Evolutionary conservation across 2,113 vertebrate genomes (phyloP), one percentile per base, ranked within the genome.

Genomic region (Campylomormyrus tamandua): DNA sequence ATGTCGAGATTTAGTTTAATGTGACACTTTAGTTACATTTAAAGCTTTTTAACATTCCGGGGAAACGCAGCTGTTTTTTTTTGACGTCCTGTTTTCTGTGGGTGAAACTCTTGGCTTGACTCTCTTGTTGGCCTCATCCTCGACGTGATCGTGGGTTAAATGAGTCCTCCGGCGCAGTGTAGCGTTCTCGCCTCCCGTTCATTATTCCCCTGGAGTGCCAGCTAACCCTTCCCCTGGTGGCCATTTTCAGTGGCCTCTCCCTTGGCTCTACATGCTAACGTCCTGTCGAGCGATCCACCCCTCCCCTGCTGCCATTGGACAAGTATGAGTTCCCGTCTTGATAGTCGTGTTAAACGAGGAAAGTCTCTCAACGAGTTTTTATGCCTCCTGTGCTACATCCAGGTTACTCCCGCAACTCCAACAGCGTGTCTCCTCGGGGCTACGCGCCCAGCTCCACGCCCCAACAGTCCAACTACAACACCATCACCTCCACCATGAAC

Each of bases 391-490:
- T 46, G 6, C 21, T 66, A 45, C 90, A 66, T 66, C 2, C 95
- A 99, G 98, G 97, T 70, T 98, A 98, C 91, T 95, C 96, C 10
- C 97, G 98, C 85, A 98, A 96, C 94, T 97, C 97, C 15, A 97
- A 96, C 96, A 97, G 97, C 46, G 95, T 97, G 93, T 95, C 98
- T 0, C 97, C 93, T 0, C 96, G 98, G 0, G 97, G 98, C 1
- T 99, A 98, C 85, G 97, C 95, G 66, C 97, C 97, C 24, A 97
- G 97, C 96, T 98, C 98, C 45, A 97, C 97, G 10, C 97, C 98
- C 0, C 98, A 99, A 94, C 98, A 97, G 93, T 96, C 97, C 93
- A 94, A 96, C 95, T 99, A 99, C 92, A 96, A 96, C 94, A 93
- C 97, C 91, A 96, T 97, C 94, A 96, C 97, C 3, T 95, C 96